These are phyloP conservation scores for Eutolmus rufibarbis DNA, from an alignment of 2,888 invertebrate genomes.

Conservation along the genomic window DNA sequence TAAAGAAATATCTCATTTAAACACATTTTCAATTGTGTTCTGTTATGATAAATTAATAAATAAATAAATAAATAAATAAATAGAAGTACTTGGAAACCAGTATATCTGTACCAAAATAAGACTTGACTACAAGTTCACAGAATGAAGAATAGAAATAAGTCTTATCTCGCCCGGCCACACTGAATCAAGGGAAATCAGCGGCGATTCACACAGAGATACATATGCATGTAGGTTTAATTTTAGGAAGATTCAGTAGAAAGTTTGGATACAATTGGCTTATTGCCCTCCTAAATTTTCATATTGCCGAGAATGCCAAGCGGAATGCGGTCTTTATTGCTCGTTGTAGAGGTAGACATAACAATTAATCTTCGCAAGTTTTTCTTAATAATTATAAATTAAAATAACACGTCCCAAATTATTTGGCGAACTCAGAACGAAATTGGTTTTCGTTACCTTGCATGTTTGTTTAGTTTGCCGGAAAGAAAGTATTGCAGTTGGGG, in stretches of 20 bases:
- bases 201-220: background rate
- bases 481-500: background rate
- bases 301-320: background rate
- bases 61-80: too few species aligned
- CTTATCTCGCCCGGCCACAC: background rate
- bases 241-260: background rate
- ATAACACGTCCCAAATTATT: background rate
- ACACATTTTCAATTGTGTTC: background rate
- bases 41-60: too few species aligned
- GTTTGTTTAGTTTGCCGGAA: background rate
- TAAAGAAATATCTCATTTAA: background rate
- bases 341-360: background rate
- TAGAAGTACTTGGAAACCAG: background rate
- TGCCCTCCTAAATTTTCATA: background rate
- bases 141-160: background rate
- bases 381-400: background rate
- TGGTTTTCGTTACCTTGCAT: background rate
- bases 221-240: background rate
- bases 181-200: background rate
- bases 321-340: background rate
- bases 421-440: background rate
- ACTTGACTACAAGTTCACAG: background rate
- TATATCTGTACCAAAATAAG: background rate
- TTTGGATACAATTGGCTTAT: background rate
- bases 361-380: background rate